A percentile compares a stretch with the other conserved stretches of the same genome.
phyloP scores from a whole-genome alignment of 1,140 invertebrate genomes.

The Leptinotarsa undecemlineata region DNA sequence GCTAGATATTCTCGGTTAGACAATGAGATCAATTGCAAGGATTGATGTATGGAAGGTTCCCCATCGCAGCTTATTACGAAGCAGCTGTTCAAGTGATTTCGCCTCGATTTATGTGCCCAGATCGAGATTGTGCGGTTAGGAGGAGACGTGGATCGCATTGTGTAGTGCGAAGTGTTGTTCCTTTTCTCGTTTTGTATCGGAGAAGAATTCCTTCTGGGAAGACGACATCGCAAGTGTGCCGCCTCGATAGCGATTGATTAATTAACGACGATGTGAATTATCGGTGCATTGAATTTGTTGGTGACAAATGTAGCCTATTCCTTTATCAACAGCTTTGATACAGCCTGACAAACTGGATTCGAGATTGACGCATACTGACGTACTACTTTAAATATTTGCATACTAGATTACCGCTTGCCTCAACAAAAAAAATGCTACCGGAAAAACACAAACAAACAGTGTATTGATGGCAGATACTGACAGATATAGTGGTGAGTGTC shows the following conservation, averaged over 20 bases:
- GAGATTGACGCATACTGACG: no score
- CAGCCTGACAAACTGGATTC: no score
- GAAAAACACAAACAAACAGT: no score
- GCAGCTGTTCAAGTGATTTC: constrained; percentile 7
- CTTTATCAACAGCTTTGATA: no score
- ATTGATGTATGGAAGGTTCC: constrained; percentile 3
- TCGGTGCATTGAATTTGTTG: background rate
- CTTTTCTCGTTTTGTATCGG: background rate
- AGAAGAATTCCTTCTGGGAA: background rate
- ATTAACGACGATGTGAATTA: background rate
- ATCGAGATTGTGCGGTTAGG: constrained; percentile 5
- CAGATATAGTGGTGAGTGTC: no score
- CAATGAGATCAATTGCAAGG: constrained; percentile 1
- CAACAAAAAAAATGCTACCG: no score
- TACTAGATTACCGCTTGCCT: no score
- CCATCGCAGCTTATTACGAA: constrained; percentile 1
- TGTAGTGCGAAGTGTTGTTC: constrained; percentile 1
- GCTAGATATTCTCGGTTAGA: background rate
- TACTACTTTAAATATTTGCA: no score
- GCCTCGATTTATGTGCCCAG: background rate
- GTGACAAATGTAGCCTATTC: background rate
- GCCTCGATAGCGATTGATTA: background rate
- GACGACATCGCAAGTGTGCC: background rate
- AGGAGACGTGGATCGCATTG: background rate
- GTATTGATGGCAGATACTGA: no score